A percentile compares a stretch with the other conserved stretches of the same genome.
phyloP scores from a whole-genome alignment of 2,113 vertebrate genomes.

The Mustelus asterias region DNA sequence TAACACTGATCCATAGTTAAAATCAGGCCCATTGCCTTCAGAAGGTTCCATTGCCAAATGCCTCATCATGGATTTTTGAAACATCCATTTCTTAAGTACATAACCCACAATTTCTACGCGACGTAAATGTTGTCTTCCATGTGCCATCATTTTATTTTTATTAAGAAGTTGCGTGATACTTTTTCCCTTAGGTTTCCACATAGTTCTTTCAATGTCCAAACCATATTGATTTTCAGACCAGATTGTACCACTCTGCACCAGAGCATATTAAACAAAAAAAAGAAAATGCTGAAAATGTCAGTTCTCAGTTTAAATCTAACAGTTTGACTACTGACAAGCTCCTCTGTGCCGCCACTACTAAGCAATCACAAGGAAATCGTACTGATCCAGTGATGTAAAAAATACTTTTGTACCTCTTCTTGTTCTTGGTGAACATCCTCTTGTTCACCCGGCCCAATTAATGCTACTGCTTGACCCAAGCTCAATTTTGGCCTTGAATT shows the following conservation, averaged over 20 bases:
- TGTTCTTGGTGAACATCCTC: too few relatives aligned
- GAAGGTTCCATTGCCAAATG: background rate
- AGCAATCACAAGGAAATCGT: background rate
- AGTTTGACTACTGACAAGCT: background rate
- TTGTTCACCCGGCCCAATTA: background rate
- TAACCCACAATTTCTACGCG: background rate
- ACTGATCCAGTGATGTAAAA: background rate
- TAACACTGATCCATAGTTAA: background rate
- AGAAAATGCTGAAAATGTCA: background rate
- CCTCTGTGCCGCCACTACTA: background rate
- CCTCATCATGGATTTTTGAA: background rate
- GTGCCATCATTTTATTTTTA: background rate
- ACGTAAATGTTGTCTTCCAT: background rate
- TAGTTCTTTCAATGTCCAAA: background rate
- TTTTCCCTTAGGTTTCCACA: background rate
- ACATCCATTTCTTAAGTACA: background rate
- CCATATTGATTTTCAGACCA: background rate
- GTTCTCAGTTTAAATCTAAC: background rate
- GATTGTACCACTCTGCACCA: background rate
- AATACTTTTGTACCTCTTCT: background rate
- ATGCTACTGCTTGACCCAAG: background rate
- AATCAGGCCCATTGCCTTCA: background rate
- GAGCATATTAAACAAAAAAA: background rate
- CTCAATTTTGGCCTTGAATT: background rate
- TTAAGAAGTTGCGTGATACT: background rate